Base-by-base conservation (phyloP, 1,140 invertebrate genomes). In the Dysdera silvatica region DNA sequence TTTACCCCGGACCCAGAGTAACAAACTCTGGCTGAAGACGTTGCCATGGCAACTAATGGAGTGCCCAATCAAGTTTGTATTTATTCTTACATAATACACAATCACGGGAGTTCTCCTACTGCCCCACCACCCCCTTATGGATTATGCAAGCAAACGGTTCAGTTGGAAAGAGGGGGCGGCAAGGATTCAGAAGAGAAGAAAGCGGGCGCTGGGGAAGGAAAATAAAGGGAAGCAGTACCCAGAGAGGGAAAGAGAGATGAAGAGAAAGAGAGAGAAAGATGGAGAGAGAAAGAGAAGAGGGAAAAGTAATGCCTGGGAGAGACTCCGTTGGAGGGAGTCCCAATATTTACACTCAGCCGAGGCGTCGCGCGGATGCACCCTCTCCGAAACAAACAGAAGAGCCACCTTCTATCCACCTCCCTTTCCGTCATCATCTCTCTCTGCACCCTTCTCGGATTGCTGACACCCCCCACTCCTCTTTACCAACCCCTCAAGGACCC, bases 11-110 rank as follows among this genome's bases (percentile, higher is more conserved):
- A 32, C 56, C 65, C 41, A 37, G 23, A 55, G 54, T 64, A 68
- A 67, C 65, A 65, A 61, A 56, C 52, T 65, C 58, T 45, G 43
- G 54, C 51, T 12, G 16, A 37, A 12, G 24, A 26, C 29, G 67
- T 68, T 23, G 23, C 55, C 65, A 69, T 69, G 65, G 65, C 65
- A 69, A 69, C 67, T 69, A 69, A 69, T 69, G 67, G 67, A 68
- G 61, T 66, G 52, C 57, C 62, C 56, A 65, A 64, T 65, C 63
- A 61, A 69, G 66, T 69, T 69, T 69, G 57, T 69, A 65, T 69
- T 69, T 69, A 69, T 69, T 69, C 66, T 69, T 62, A 67, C 67
- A 64, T 61, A 65, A 68, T 56, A 59, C 59, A 65, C 66, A 67
- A 65, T 67, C 61, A 64, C 61, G 61, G 52, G 33, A 32, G 31